Base-by-base conservation (phyloP, 2,888 invertebrate genomes). In the Thyatira batis region DNA sequence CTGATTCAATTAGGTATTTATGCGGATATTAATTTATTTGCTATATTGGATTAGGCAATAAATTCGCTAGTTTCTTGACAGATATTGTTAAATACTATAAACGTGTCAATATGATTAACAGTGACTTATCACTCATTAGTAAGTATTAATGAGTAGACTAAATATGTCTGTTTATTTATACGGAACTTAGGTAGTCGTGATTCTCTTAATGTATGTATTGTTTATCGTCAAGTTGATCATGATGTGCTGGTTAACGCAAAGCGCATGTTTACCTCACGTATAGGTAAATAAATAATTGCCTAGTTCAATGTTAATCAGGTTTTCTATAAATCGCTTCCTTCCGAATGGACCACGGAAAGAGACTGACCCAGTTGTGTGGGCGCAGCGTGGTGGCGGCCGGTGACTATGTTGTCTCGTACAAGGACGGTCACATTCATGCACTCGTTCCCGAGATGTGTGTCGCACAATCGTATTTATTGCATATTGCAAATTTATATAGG, bases 361-460 rank as follows among this genome's bases (percentile, higher is more conserved):
- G 68, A 69, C 65, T 78, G 80, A 80, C 74, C 78, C 76, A 80
- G 73, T 75, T 80, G 76, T 74, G 71, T 69, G 63, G 63, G 61
- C 66, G 69, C 67, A 63, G 71, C 71, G 70, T 63, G 67, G 61
- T 67, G 59, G 62, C 67, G 58, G 4, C 4, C 39, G 48, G 75
- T 69, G 69, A 73, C 74, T 67, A 73, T 78, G 82, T 78, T 65
- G 79, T 67, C 72, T 73, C 60, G 69, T 67, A 72, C 89, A 89
- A 89, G 89, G 89, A 84, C 87, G 78, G 76, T 78, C 71, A 74
- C 87, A 88, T 87, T 87, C 82, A 82, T 82, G 74, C 74, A 71
- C 78, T 69, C 72, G 67, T 72, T 69, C 56, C 64, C 51, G 71
- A 72, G 69, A 67, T 72, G 71, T 68, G 63, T 73, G 68, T 67